Base-by-base conservation (phyloP, 2,888 invertebrate species). In the Stenolophus ochropezus region DNA sequence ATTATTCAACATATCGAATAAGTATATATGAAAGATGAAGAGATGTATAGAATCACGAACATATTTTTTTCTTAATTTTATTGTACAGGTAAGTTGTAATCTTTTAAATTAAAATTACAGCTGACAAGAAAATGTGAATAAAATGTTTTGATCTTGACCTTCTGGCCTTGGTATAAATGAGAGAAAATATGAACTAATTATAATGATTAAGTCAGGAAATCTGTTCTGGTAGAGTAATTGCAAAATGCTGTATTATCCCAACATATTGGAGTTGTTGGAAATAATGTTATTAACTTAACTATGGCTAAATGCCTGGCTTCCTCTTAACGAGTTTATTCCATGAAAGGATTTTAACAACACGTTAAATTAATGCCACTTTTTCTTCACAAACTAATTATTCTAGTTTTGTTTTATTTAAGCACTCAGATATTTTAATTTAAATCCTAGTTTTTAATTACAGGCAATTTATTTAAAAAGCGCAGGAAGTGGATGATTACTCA, bases 271-370 rank as follows among this genome's bases (percentile, higher is more conserved):
- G 25, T 61, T 14, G 21, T 21, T 23, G 23, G 23, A 61, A 61
- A 61, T 61, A 61, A 61, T 61, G 61, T 61, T 61, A 61, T 61
- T 61, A 61, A 61, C 61, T 61, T 25, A 25, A 61, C 61, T 61
- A 61, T 61, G 25, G 61, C 23, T 61, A 61, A 61, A 61, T 61
- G 23, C 61, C 14, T 14, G n/a, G 61, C 61, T 61, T 61, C 61
- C 61, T 61, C 61, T 61, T 61, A 61, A 61, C 61, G 61, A 61
- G 61, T 23, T 51, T 61, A 21, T 61, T 25, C 61, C 25, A 61
- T 61, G 61, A 25, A 61, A 61, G 61, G 61, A 25, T n/a, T 61
- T 61, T 61, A 25, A 61, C 58, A 58, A 58, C 61, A 14, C 2
- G 61, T 61, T 21, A 61, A 61, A 61, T 61, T 61, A 61, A 61